phyloP scores from a whole-genome alignment of 2,888 invertebrate genomes.

The Lamellibrachia columna region DNA sequence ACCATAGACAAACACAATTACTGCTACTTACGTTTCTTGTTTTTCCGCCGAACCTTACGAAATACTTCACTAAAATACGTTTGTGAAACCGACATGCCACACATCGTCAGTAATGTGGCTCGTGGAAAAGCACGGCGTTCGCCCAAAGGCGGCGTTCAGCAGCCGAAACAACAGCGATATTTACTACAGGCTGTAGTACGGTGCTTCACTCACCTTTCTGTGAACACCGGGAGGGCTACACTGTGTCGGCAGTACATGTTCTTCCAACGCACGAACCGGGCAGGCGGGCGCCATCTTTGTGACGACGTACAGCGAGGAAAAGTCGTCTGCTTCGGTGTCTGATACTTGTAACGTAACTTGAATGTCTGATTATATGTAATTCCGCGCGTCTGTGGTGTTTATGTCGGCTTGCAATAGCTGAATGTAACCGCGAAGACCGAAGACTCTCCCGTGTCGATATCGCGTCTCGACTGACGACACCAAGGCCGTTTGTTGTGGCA shows the following conservation, averaged over 20 bases:
- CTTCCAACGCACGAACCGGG: background rate
- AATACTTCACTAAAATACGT: no score
- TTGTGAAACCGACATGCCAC: no score
- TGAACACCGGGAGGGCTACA: background rate
- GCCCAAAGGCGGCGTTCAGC: background rate
- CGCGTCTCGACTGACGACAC: background rate
- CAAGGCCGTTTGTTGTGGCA: background rate
- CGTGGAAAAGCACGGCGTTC: no score
- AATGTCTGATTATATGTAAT: background rate
- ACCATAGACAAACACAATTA: no score
- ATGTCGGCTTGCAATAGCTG: background rate
- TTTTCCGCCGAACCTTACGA: no score
- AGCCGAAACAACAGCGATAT: background rate
- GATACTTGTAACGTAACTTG: background rate
- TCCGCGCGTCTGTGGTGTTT: background rate
- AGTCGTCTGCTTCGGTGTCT: background rate
- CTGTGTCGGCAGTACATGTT: background rate
- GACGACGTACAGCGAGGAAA: background rate
- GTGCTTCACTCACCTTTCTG: background rate
- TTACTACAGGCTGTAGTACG: background rate
- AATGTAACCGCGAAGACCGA: background rate
- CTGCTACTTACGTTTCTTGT: no score
- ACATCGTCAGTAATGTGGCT: no score
- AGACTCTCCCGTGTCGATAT: background rate
- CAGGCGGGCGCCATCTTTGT: background rate